These are phyloP conservation scores for Cantharis flavilabris DNA, from an alignment of 2,888 invertebrate species.

Conservation along the genomic window DNA sequence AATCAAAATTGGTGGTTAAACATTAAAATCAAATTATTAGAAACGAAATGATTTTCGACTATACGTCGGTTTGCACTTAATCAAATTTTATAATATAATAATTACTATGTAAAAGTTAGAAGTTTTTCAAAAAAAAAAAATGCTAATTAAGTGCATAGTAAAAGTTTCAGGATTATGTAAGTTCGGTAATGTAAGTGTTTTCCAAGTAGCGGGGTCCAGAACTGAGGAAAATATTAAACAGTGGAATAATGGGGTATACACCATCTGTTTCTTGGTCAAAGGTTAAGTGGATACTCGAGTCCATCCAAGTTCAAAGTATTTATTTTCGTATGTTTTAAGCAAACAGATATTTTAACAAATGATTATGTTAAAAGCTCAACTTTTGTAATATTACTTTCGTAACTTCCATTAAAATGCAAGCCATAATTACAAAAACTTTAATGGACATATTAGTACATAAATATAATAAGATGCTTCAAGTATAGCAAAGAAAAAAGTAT, in stretches of 20 bases:
- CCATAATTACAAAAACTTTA: background rate
- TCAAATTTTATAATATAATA: background rate
- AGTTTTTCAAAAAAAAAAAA: background rate
- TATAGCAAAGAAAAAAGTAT: background rate
- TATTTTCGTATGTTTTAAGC: slow-evolving; percentile 6
- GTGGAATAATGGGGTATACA: slow-evolving; percentile 39
- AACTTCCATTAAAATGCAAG: background rate
- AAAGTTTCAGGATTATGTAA: slow-evolving; percentile 25
- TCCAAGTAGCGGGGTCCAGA: slow-evolving; percentile 42
- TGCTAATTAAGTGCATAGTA: slow-evolving; percentile 11
- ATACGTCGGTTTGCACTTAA: background rate
- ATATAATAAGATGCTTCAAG: background rate
- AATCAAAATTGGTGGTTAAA: background rate
- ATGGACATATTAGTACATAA: background rate
- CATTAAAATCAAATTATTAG: background rate
- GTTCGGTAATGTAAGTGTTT: slow-evolving; percentile 46
- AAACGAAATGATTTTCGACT: background rate
- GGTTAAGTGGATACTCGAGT: slow-evolving; percentile 40
- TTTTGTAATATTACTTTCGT: background rate
- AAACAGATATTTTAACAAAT: background rate
- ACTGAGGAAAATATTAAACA: slow-evolving; percentile 41
- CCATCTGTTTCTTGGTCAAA: slow-evolving; percentile 42
- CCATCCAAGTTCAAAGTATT: slow-evolving; percentile 29
- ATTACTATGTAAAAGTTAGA: background rate
- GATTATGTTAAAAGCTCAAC: background rate